Percentiles rank a stretch among this genome's conserved stretches.
These are phyloP conservation scores for Drosophila anceps DNA, from an alignment of 2,888 invertebrate species.

Conservation along the genomic window DNA sequence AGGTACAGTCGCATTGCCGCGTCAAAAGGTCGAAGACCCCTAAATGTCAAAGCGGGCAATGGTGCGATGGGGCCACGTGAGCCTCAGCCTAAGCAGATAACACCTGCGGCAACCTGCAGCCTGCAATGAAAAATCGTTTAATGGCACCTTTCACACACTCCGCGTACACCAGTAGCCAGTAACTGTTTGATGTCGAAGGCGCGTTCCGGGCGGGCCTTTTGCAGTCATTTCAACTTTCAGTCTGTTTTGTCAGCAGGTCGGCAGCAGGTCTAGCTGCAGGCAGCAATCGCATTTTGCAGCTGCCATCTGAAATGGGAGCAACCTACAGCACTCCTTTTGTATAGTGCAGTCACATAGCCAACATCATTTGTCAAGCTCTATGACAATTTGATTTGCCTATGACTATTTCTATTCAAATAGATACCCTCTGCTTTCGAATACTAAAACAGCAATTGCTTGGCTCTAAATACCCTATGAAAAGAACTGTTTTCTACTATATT, in stretches of 20 bases:
- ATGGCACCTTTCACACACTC: slow-evolving; percentile 82
- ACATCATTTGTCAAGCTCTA: slow-evolving; percentile 72
- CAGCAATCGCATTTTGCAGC: slow-evolving; percentile 68
- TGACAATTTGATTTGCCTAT: slow-evolving; percentile 71
- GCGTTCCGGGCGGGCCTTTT: slow-evolving; percentile 29
- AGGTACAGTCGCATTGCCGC: slow-evolving; percentile 43
- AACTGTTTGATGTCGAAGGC: not conserved
- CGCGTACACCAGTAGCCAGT: not conserved
- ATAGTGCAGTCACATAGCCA: slow-evolving; percentile 27
- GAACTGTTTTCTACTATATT: too few species aligned
- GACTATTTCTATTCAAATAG: slow-evolving; percentile 54
- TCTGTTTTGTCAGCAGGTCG: slow-evolving; percentile 33
- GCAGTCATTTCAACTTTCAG: slow-evolving; percentile 58
- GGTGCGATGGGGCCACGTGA: slow-evolving; percentile 13
- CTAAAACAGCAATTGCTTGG: not conserved
- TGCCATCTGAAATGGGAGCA: slow-evolving; percentile 33
- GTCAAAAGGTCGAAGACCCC: slow-evolving; percentile 72
- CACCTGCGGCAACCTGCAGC: slow-evolving; percentile 84
- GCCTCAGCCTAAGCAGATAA: slow-evolving; percentile 54
- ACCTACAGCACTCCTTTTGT: slow-evolving; percentile 39
- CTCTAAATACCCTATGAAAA: not conserved
- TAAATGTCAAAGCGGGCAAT: slow-evolving; percentile 51
- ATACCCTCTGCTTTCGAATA: slow-evolving; percentile 10
- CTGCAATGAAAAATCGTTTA: slow-evolving; percentile 85
- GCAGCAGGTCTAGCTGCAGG: slow-evolving; percentile 52